Evolutionary conservation across 2,113 vertebrate genomes (phyloP).

Genomic region (Sphyrna mokarran): DNA sequence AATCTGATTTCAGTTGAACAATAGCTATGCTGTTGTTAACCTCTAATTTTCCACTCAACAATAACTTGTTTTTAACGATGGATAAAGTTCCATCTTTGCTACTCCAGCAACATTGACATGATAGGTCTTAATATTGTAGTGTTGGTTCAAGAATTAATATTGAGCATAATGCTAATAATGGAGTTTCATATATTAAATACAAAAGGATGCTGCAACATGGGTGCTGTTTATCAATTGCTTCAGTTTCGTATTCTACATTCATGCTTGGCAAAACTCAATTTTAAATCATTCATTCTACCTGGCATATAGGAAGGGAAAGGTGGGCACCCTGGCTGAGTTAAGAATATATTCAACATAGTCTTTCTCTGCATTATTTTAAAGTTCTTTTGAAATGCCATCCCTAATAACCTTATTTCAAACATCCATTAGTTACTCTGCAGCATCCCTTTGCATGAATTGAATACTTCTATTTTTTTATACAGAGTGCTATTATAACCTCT

Average conservation of each 20-base stretch:
- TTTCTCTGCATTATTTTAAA: neutral
- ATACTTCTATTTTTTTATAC: neutral
- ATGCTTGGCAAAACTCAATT: neutral
- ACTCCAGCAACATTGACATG: neutral
- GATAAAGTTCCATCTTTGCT: neutral
- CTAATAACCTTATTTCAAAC: neutral
- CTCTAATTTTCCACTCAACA: neutral
- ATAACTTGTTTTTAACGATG: neutral
- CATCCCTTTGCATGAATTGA: neutral
- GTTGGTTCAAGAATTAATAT: neutral
- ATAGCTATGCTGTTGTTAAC: neutral
- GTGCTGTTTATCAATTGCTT: neutral
- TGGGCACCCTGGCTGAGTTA: neutral
- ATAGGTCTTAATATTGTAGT: neutral
- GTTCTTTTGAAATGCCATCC: neutral
- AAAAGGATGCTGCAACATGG: neutral
- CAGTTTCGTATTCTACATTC: neutral
- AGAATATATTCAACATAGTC: neutral
- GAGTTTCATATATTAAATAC: neutral
- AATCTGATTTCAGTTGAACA: neutral
- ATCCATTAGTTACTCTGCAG: neutral
- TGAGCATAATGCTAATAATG: neutral
- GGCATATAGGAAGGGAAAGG: neutral
- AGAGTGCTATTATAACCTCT: neutral
- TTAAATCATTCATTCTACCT: neutral